Evolutionary conservation across 2,888 invertebrate genomes (phyloP).

Genomic region (Drosophila setosimentum): DNA sequence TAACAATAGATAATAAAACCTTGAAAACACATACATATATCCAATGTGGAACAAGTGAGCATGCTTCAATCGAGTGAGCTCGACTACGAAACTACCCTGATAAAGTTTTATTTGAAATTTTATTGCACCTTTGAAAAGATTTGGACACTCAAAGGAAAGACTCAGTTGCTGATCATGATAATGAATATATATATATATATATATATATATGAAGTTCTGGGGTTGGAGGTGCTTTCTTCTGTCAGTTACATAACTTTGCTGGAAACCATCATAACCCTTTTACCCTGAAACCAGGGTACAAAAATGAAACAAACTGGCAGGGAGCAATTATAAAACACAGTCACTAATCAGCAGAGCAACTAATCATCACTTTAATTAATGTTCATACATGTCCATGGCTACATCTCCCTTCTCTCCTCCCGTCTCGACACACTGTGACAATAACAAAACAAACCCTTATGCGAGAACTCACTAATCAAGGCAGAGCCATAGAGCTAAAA

Average conservation of each 20-base stretch:
- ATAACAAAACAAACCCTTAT: not conserved
- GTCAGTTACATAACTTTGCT: not conserved
- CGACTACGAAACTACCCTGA: not conserved
- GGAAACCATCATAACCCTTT: not conserved
- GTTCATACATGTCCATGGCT: not conserved
- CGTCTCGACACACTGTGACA: not conserved
- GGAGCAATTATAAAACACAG: constrained; percentile 34
- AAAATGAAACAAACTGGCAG: constrained; percentile 21
- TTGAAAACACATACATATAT: constrained; percentile 4
- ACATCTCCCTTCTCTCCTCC: not conserved
- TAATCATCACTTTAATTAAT: constrained; percentile 36
- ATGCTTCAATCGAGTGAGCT: not conserved
- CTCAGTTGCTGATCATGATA: not conserved
- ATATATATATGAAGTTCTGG: not conserved
- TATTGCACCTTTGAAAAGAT: not conserved
- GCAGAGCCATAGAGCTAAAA: constrained; percentile 16
- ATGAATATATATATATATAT: not conserved
- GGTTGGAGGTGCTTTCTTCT: not conserved
- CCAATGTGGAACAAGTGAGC: not conserved
- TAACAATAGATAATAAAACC: constrained; percentile 16
- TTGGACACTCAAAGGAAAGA: too few species aligned
- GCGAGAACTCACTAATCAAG: constrained; percentile 24
- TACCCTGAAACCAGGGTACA: not conserved
- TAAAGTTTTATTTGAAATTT: not conserved
- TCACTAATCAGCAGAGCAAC: constrained; percentile 39